Percentiles rank a stretch among this genome's conserved stretches.
phyloP scores from a whole-genome alignment of 2,113 vertebrate species.

The Rafetus swinhoei region DNA sequence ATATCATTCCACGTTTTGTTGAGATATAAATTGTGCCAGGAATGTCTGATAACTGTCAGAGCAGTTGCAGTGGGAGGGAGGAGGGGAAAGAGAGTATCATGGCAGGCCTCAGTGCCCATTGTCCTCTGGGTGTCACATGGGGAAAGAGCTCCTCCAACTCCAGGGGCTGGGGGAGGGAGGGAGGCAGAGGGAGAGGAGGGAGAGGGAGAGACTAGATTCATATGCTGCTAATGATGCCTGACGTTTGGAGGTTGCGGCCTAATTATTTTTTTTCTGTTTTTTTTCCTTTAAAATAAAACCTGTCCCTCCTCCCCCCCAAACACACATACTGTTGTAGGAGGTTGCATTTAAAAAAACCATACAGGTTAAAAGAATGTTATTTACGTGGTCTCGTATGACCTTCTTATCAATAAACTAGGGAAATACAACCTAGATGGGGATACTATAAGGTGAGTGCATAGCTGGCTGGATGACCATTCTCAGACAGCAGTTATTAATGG shows the following conservation, averaged over 20 bases:
- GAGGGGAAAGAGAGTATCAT: not conserved
- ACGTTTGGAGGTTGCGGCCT: not conserved
- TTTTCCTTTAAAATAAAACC: not conserved
- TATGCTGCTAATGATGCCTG: not conserved
- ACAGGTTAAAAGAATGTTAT: not conserved
- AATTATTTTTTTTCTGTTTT: not conserved
- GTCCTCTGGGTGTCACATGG: not conserved
- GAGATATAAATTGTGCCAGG: not conserved
- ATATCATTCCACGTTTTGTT: not conserved
- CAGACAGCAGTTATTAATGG: too few species aligned
- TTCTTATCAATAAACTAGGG: too few species aligned
- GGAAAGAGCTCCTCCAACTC: not conserved
- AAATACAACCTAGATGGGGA: too few species aligned
- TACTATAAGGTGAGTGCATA: too few species aligned
- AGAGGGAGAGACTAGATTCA: not conserved
- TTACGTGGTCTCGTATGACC: not conserved
- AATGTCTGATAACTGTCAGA: not conserved
- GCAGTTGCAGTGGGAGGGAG: not conserved
- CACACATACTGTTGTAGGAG: too few species aligned
- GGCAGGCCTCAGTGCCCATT: not conserved
- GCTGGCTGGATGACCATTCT: too few species aligned
- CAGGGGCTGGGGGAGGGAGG: not conserved
- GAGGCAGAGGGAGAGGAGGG: not conserved
- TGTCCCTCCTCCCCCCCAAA: not conserved
- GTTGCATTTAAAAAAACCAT: not conserved